Percentiles rank a stretch among this genome's conserved stretches.
These are phyloP conservation scores for Acipenser oxyrinchus DNA, from an alignment of 2,797 vertebrate species.

Conservation along the genomic window DNA sequence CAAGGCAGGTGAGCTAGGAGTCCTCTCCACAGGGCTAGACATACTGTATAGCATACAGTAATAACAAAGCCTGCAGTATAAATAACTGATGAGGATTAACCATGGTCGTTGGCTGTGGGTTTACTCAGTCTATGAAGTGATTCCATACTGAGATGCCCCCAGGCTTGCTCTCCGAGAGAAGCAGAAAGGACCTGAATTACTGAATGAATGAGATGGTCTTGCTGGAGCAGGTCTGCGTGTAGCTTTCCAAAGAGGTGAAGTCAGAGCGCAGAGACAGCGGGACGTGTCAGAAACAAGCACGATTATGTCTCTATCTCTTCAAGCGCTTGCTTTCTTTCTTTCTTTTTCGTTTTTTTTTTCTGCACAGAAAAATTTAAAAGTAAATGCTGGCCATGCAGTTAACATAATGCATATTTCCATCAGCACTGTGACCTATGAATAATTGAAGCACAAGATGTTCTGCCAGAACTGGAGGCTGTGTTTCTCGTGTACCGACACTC, in stretches of 20 bases:
- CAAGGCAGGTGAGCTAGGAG: too few relatives aligned
- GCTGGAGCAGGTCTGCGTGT: background rate
- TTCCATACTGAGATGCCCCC: background rate
- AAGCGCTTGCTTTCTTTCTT: background rate
- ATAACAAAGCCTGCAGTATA: background rate
- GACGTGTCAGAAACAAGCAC: background rate
- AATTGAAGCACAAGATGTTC: conserved; percentile 35
- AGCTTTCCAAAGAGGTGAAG: background rate
- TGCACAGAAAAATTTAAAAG: conserved; percentile 11
- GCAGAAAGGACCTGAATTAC: background rate
- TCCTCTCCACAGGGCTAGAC: too few relatives aligned
- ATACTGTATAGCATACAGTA: too few relatives aligned
- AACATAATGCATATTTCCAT: conserved; percentile 31
- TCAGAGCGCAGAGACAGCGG: background rate
- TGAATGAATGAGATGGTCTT: background rate
- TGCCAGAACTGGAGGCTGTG: too few relatives aligned
- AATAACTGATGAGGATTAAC: background rate
- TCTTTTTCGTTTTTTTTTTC: background rate
- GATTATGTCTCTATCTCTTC: background rate
- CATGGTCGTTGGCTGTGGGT: background rate
- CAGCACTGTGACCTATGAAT: conserved; percentile 45
- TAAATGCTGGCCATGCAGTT: conserved; percentile 44
- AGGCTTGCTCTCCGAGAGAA: background rate
- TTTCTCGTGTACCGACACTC: too few relatives aligned
- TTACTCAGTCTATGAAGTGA: background rate